Conservation (phyloP, 2,888 invertebrate species). For the Drosophila austrosaltans region DNA sequence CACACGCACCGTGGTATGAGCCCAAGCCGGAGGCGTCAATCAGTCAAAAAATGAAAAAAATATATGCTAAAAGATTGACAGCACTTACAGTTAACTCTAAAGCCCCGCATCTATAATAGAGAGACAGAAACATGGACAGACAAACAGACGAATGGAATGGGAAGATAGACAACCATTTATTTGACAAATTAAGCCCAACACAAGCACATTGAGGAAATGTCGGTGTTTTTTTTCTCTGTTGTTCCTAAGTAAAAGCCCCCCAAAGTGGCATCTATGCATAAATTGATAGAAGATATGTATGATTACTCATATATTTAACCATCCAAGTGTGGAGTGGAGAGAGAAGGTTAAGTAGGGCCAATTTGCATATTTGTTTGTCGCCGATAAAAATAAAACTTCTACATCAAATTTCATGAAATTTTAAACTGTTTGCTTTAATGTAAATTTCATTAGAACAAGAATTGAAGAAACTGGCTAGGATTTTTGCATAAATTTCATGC, state of each 20-base stretch:
- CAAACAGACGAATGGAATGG: not conserved
- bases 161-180: conserved; percentile 28
- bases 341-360: conserved; percentile 23
- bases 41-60: conserved; percentile 43
- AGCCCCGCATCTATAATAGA: conserved; percentile 36
- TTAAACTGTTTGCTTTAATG: conserved; percentile 19
- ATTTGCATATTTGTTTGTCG: conserved; percentile 29
- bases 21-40: conserved; percentile 57
- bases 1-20: conserved; percentile 40
- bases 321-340: not conserved
- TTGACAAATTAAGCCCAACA: conserved; percentile 53
- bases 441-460: conserved; percentile 33
- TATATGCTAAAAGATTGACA: conserved; percentile 21
- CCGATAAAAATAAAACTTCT: conserved; percentile 15
- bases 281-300: conserved; percentile 34
- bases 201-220: conserved; percentile 43
- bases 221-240: conserved; percentile 13
- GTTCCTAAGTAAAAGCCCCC: conserved; percentile 41
- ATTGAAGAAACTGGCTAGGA: conserved; percentile 12
- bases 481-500: conserved; percentile 39
- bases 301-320: conserved; percentile 10
- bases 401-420: conserved; percentile 30
- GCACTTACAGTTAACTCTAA: conserved; percentile 27
- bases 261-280: conserved; percentile 36
- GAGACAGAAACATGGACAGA: conserved; percentile 36